Base-by-base conservation (phyloP, 2,797 vertebrate genomes). In the Iguana delicatissima region DNA sequence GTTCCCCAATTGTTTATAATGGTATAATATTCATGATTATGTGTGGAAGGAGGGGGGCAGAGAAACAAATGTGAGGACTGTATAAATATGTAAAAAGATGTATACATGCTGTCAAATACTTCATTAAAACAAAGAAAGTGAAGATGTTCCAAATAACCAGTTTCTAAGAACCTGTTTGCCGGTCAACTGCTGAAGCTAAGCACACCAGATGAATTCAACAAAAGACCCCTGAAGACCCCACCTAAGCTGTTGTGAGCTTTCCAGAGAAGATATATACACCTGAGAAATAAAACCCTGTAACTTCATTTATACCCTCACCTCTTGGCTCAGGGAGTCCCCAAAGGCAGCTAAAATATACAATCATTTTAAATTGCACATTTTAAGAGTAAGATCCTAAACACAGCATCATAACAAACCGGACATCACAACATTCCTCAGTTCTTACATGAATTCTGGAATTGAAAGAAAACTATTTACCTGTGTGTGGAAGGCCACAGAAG, bases 401-500 rank as follows among this genome's bases (percentile, higher is more conserved):
- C 42, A 50, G 32, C 12, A 62, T 4, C 0, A 64, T 12, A 20
- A 64, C 29, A 10, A 77, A 77, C 16, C 3, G 38, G 14, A 26
- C 35, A 38, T 3, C 3, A 2, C 1, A 22, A 7, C 2, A 14
- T 52, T 38, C 26, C 46, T 80, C 20, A 52, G 7, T 13, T 3
- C 57, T 32, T 57, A 59, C 29, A 50, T 20, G 29, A 29, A 26
- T 62, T 7, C 26, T 6, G 20, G n/a, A 50, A 73, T 8, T 0
- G 10, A 35, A 24, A 76, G 57, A 7, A 24, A 85, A 9, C 1
- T 6, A 88, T 91, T 87, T 88, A 98, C 98, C 98, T 99, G 99
- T 2, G 99, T 99, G 94, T 99, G 98, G 97, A 99, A 99, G 50
- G 98, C 98, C 77, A 99, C 98, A 2, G 99, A 99, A 0, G 99